A percentile compares a stretch with the other conserved stretches of the same genome.
Conservation (phyloP, 2,888 invertebrate species). For the Exephanes ischioxanthus region DNA sequence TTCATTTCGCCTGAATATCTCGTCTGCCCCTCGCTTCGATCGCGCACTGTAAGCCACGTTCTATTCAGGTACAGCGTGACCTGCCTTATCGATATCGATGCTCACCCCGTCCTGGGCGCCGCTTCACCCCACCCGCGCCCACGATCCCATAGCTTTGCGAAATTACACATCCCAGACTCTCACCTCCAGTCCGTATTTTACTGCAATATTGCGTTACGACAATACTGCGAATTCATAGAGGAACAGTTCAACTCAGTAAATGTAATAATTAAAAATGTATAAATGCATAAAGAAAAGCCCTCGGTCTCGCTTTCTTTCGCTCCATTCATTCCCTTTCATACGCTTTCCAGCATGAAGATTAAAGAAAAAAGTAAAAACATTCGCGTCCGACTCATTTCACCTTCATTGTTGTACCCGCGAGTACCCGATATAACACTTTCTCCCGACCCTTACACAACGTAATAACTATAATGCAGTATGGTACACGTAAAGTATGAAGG, state of each 20-base stretch:
- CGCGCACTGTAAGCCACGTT: slow-evolving; percentile 50
- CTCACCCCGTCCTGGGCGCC: slow-evolving; percentile 68
- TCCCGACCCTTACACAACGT: background rate
- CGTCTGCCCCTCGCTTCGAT: slow-evolving; percentile 62
- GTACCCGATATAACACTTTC: slow-evolving; percentile 11
- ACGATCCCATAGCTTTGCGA: background rate
- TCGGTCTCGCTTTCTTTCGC: background rate
- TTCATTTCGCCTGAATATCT: slow-evolving; percentile 29
- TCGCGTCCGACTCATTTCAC: slow-evolving; percentile 5
- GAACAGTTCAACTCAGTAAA: background rate
- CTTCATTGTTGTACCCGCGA: slow-evolving; percentile 30
- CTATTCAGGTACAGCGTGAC: slow-evolving; percentile 67
- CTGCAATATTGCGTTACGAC: too few relatives aligned
- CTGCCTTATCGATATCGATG: slow-evolving; percentile 75
- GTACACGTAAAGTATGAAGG: slow-evolving; percentile 18
- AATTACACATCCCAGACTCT: background rate
- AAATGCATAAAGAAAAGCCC: background rate
- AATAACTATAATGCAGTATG: slow-evolving; percentile 11
- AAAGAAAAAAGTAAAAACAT: background rate
- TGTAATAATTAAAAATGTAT: background rate
- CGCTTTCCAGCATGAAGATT: background rate
- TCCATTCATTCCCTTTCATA: background rate
- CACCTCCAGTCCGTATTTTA: too few relatives aligned
- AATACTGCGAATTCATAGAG: too few relatives aligned
- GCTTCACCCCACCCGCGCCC: background rate